Conservation (phyloP, 1,140 invertebrate genomes). For the Rhysida immarginata region DNA sequence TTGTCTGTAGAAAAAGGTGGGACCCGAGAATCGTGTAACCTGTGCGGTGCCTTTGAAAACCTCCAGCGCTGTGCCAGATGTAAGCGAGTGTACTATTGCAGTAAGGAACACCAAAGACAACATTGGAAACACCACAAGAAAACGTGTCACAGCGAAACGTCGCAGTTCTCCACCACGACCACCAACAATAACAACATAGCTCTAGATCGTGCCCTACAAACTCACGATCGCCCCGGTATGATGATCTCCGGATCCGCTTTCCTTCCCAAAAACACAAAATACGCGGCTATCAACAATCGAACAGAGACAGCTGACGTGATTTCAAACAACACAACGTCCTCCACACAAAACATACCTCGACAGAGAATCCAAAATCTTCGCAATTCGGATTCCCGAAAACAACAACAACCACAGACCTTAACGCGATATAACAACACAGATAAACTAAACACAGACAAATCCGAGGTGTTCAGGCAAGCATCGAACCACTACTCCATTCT, state of each 20-base stretch:
- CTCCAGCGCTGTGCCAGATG: constrained; percentile 25
- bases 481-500: not conserved
- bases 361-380: too few relatives aligned
- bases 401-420: not conserved
- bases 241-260: not conserved
- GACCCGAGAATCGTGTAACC: constrained; percentile 33
- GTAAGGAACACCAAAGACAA: constrained; percentile 26
- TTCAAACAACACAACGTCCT: not conserved
- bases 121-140: constrained; percentile 29
- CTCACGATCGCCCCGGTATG: not conserved
- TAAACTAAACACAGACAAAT: not conserved
- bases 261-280: not conserved
- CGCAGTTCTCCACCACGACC: not conserved
- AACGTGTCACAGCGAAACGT: constrained; percentile 15
- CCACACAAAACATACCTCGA: not conserved
- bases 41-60: constrained; percentile 27
- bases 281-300: too few relatives aligned
- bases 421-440: not conserved
- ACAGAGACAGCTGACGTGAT: too few relatives aligned
- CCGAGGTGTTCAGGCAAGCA: not conserved
- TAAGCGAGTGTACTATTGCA: constrained; percentile 26
- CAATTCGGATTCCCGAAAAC: not conserved
- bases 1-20: too few relatives aligned
- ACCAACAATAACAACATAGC: not conserved
- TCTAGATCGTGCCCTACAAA: not conserved